Base-by-base conservation (phyloP, 2,113 vertebrate genomes). In the Rhynchomys soricoides region DNA sequence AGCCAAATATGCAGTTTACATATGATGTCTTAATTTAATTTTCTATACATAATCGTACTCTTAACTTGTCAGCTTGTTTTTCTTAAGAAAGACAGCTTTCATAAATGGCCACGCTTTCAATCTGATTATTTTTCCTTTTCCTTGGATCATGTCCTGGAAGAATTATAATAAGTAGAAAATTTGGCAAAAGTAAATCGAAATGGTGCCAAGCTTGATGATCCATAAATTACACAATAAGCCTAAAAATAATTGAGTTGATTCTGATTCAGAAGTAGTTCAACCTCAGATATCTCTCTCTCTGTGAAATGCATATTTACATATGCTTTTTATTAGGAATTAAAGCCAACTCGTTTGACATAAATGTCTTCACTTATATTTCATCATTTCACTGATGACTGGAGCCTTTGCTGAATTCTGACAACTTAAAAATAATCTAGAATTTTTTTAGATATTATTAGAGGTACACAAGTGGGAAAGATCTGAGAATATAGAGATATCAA, bases 211-310 rank as follows among this genome's bases (percentile, higher is more conserved):
- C 52, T 96, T 71, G 68, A 64, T 66, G 79, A 96, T 79, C 68
- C 43, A 92, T 40, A 95, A 90, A 92, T 43, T 85, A 34, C 62
- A 93, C 50, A 95, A 45, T 91, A 81, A 77, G 5, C 45, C 66
- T 75, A n/a, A 62, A 52, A 81, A 89, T 92, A 96, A 97, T 86
- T 48, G 70, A 90, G 85, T 10, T 96, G 75, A 92, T 90, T 92
- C 48, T 91, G 55, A 26, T 91, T 96, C 91, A 96, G 66, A 94
- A 77, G 55, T 78, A 34, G 16, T 50, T 95, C 86, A 73, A 17
- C 29, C 21, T 90, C 43, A 82, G 70, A 59, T 82, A 52, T 48
- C 66, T 16, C 62, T 95, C 34, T 11, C 45, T 89, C 77, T 77
- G 2, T 3, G 40, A 52, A 66, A 79, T 81, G 52, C 1, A 22